phyloP scores from a whole-genome alignment of 2,888 invertebrate genomes.

The Agrochola lota region DNA sequence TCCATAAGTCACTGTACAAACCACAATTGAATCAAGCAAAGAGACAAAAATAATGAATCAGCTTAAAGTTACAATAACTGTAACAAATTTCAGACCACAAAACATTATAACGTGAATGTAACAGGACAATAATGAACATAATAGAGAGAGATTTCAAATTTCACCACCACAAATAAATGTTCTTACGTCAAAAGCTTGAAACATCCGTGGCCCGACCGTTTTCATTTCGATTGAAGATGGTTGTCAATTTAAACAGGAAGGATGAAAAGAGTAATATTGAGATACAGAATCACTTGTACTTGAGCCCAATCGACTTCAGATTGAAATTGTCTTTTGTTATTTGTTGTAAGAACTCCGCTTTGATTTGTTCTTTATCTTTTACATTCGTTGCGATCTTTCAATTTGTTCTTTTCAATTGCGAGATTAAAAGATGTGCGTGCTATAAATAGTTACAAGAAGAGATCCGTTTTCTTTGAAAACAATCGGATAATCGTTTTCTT shows the following conservation, averaged over 20 bases:
- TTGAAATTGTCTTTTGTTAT: constrained; percentile 64
- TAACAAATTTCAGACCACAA: background rate
- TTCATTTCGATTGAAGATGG: constrained; percentile 33
- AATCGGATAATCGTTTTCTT: constrained; percentile 14
- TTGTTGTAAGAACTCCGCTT: constrained; percentile 54
- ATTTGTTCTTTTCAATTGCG: constrained; percentile 52
- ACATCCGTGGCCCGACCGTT: constrained; percentile 18
- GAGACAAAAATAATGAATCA: background rate
- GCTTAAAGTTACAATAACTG: background rate
- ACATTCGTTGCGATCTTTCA: constrained; percentile 51
- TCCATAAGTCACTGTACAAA: background rate
- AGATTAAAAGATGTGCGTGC: constrained; percentile 39
- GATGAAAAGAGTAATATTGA: constrained; percentile 55
- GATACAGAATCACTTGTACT: constrained; percentile 62
- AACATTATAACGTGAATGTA: background rate
- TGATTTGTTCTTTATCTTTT: constrained; percentile 56
- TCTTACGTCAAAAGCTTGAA: constrained; percentile 33
- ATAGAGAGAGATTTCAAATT: constrained; percentile 23
- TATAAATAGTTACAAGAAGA: constrained; percentile 39
- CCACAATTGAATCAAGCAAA: constrained; percentile 9
- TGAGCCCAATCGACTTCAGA: constrained; percentile 60
- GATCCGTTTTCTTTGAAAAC: constrained; percentile 28
- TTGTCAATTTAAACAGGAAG: constrained; percentile 51
- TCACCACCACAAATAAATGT: constrained; percentile 20
- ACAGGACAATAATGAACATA: background rate